phyloP scores from a whole-genome alignment of 2,888 invertebrate genomes.

The Leptinotarsa haldemani region DNA sequence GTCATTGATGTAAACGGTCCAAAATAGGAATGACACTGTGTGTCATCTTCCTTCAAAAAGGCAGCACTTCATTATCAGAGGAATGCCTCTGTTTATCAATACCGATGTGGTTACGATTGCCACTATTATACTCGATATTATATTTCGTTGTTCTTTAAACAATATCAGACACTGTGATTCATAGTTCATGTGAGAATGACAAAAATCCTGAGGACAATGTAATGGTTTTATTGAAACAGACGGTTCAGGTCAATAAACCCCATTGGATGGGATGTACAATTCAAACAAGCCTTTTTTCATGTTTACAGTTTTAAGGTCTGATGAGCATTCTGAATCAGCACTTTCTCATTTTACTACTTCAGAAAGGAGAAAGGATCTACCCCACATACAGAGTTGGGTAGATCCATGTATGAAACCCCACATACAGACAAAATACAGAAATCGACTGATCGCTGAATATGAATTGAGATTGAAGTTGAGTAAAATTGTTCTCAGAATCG shows the following conservation, averaged over 20 bases:
- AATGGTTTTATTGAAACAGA: background rate
- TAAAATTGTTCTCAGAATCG: too few relatives aligned
- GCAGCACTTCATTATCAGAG: background rate
- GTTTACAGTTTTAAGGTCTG: too few relatives aligned
- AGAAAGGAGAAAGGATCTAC: too few relatives aligned
- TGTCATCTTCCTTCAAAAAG: background rate
- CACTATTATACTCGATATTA: background rate
- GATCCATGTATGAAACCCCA: too few relatives aligned
- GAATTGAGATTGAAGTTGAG: too few relatives aligned
- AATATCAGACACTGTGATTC: background rate
- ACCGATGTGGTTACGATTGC: background rate
- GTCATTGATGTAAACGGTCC: constrained; percentile 1
- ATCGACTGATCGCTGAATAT: too few relatives aligned
- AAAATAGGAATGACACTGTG: constrained; percentile 5
- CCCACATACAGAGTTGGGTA: too few relatives aligned
- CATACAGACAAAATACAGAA: too few relatives aligned
- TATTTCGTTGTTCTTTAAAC: background rate
- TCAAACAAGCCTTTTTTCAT: background rate
- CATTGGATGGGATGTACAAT: background rate
- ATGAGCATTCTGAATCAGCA: too few relatives aligned
- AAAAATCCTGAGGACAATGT: background rate
- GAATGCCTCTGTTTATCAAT: background rate
- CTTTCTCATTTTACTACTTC: too few relatives aligned
- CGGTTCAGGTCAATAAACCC: background rate
- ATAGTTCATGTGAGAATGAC: background rate